These are phyloP conservation scores for Macrobrachium nipponense DNA, from an alignment of 1,140 invertebrate species.

Conservation along the genomic window DNA sequence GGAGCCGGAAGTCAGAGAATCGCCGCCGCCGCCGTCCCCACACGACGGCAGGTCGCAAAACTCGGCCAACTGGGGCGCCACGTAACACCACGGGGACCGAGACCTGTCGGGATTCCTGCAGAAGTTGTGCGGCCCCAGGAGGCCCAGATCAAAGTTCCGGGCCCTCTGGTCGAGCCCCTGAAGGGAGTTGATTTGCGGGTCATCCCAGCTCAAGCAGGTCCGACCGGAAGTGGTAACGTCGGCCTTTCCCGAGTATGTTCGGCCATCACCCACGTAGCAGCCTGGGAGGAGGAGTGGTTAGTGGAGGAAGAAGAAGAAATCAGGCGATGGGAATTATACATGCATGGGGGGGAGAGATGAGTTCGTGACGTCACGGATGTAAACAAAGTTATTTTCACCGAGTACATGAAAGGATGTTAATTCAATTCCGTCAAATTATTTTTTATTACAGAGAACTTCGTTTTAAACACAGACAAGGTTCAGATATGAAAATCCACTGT, in stretches of 20 bases:
- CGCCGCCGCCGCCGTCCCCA: conserved; percentile 7
- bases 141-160: conserved; percentile 46
- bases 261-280: conserved; percentile 44
- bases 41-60: conserved; percentile 67
- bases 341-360: background rate
- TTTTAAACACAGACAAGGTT: no score
- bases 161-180: conserved; percentile 1
- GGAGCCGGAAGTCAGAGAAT: background rate
- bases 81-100: conserved; percentile 73
- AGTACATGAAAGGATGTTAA: no score
- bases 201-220: conserved; percentile 48
- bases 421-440: no score
- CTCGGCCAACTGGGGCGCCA: conserved; percentile 69
- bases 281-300: conserved; percentile 32
- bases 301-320: background rate
- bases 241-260: conserved; percentile 33
- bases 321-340: no score
- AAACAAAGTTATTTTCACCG: background rate
- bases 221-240: conserved; percentile 30
- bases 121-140: conserved; percentile 69
- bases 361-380: background rate
- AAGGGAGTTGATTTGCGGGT: conserved; percentile 52
- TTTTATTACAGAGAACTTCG: no score
- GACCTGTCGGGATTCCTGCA: conserved; percentile 73
- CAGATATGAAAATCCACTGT: no score